phyloP scores from a whole-genome alignment of 2,888 invertebrate species.

The Volucella zonaria region DNA sequence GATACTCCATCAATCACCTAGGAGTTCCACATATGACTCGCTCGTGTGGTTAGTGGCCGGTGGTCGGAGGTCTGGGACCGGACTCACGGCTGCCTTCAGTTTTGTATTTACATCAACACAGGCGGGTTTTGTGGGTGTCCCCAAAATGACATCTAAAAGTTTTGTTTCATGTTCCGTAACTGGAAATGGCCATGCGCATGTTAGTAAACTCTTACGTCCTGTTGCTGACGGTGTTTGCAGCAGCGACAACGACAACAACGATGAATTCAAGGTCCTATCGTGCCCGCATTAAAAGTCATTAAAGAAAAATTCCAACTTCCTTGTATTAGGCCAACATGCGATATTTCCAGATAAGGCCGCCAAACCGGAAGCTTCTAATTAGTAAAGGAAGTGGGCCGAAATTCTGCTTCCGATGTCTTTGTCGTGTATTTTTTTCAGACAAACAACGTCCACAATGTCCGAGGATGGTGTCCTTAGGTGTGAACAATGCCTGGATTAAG shows the following conservation, averaged over 20 bases:
- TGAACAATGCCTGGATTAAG: slow-evolving; percentile 49
- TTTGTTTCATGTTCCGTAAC: slow-evolving; percentile 27
- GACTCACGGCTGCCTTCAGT: background rate
- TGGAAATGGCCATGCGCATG: background rate
- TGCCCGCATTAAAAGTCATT: slow-evolving; percentile 41
- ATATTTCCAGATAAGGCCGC: slow-evolving; percentile 54
- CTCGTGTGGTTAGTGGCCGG: background rate
- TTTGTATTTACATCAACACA: background rate
- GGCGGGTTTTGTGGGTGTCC: slow-evolving; percentile 1
- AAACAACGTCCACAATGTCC: background rate
- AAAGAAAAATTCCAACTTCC: slow-evolving; percentile 66
- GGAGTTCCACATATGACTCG: slow-evolving; percentile 17
- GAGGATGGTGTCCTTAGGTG: slow-evolving; percentile 30
- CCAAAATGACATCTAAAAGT: slow-evolving; percentile 21
- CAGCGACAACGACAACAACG: slow-evolving; percentile 15
- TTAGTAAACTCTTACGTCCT: slow-evolving; percentile 7
- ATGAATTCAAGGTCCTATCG: slow-evolving; percentile 58
- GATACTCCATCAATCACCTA: slow-evolving; percentile 58
- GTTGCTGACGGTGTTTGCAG: slow-evolving; percentile 20
- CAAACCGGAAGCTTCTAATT: slow-evolving; percentile 61
- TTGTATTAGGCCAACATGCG: slow-evolving; percentile 56
- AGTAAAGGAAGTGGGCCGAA: slow-evolving; percentile 33
- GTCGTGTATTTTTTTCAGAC: background rate
- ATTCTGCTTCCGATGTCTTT: slow-evolving; percentile 1
- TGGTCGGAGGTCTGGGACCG: background rate